Conservation (phyloP, 2,888 invertebrate species). For the Ophonus ardosiacus region DNA sequence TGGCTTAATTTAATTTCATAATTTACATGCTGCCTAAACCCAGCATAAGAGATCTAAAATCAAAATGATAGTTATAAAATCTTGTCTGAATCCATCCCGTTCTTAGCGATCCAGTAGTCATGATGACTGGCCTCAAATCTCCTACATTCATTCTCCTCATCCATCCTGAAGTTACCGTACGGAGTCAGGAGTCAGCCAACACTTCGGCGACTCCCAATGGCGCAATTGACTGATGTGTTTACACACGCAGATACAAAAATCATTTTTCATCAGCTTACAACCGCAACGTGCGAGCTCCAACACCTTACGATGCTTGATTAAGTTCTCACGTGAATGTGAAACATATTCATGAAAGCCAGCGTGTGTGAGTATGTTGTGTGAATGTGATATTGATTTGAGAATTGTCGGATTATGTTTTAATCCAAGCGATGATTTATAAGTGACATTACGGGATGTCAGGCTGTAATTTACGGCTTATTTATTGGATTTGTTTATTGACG, state of each 20-base stretch:
- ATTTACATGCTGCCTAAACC: too few relatives aligned
- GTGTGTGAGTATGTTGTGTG: conserved; percentile 37
- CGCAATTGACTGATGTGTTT: conserved; percentile 63
- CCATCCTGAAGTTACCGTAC: not conserved
- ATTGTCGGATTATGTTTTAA: conserved; percentile 59
- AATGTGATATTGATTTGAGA: conserved; percentile 60
- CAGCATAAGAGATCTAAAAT: too few relatives aligned
- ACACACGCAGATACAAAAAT: conserved; percentile 63
- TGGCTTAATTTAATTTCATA: too few relatives aligned
- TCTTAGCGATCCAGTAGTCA: not conserved
- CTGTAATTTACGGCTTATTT: conserved; percentile 39
- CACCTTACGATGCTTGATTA: conserved; percentile 43
- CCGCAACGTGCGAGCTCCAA: conserved; percentile 27
- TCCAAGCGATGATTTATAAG: conserved; percentile 57
- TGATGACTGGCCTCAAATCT: conserved; percentile 8
- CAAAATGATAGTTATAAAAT: not conserved
- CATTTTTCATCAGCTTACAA: conserved; percentile 63
- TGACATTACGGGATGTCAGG: conserved; percentile 37
- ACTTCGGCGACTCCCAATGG: conserved; percentile 43
- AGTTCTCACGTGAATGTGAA: conserved; percentile 54
- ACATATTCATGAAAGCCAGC: conserved; percentile 28
- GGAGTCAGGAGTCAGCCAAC: not conserved
- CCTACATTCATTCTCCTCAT: conserved; percentile 11
- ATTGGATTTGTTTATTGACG: conserved; percentile 43
- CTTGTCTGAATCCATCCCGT: not conserved